Evolutionary conservation across 53 echinoderm and acorn worm genomes (phyloP).

Genomic region (Zoroaster sp.): DNA sequence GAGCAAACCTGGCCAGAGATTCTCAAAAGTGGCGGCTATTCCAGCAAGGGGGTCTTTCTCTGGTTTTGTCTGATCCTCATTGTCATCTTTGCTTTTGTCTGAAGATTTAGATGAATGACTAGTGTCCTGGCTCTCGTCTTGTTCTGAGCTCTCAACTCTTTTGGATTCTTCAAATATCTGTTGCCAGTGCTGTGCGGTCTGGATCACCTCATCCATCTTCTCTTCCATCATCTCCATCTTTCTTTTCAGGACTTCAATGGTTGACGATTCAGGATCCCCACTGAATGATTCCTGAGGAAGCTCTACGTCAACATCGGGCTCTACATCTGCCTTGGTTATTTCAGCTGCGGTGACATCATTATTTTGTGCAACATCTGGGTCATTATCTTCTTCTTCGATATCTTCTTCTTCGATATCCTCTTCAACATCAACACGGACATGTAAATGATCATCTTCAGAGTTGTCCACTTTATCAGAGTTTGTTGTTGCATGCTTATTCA

Average conservation of each 20-base stretch:
- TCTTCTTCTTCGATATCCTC: not conserved
- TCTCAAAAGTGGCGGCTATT: constrained; percentile 18
- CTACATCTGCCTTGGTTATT: not conserved
- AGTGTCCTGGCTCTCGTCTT: constrained; percentile 22
- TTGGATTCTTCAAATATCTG: not conserved
- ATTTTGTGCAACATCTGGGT: not conserved
- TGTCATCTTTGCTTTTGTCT: not conserved
- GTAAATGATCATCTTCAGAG: not conserved
- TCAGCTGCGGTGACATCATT: not conserved
- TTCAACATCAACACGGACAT: not conserved
- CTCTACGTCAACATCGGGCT: not conserved
- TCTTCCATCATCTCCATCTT: constrained; percentile 43
- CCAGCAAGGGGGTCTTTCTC: constrained; percentile 23
- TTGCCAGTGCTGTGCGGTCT: constrained; percentile 36
- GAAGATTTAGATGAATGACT: not conserved
- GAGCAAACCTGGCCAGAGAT: constrained; percentile 16
- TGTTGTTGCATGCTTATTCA: too few relatives aligned
- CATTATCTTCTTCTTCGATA: not conserved
- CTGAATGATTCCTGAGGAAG: not conserved
- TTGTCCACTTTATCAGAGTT: not conserved
- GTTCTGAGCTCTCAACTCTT: not conserved
- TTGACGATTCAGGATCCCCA: not conserved
- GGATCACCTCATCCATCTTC: constrained; percentile 17
- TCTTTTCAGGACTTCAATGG: not conserved
- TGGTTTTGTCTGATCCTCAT: not conserved